A percentile compares a stretch with the other conserved stretches of the same genome.
These are phyloP conservation scores for Delphinapterus leucas DNA, from an alignment of 2,113 vertebrate species.

Conservation along the genomic window DNA sequence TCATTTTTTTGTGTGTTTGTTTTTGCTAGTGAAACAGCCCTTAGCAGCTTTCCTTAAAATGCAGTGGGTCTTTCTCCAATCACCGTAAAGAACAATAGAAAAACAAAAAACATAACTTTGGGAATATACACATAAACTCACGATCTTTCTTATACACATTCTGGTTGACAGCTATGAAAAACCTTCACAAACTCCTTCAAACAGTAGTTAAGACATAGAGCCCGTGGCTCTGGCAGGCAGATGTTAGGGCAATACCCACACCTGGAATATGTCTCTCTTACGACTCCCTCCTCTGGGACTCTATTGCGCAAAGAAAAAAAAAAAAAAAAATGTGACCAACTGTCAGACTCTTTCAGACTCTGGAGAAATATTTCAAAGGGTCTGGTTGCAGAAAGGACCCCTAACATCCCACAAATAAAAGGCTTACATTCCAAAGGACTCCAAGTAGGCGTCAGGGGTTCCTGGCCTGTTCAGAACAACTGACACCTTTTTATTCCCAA, in stretches of 20 bases:
- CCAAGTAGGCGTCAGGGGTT: background rate
- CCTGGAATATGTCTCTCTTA: background rate
- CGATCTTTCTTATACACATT: background rate
- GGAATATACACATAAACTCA: background rate
- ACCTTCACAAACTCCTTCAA: background rate
- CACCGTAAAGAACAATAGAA: background rate
- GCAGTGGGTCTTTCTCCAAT: background rate
- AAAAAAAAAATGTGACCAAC: background rate
- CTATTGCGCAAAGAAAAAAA: background rate
- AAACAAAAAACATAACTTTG: background rate
- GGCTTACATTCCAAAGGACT: background rate
- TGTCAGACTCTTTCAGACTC: conserved; percentile 17
- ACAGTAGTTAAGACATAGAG: background rate
- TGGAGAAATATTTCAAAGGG: background rate
- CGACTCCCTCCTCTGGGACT: background rate
- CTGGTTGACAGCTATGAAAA: background rate
- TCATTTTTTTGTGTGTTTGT: background rate
- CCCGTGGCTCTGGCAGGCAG: background rate
- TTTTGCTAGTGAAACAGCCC: background rate
- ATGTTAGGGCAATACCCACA: background rate
- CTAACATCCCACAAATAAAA: background rate
- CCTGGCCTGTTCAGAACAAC: background rate
- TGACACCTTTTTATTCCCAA: background rate
- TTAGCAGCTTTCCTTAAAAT: conserved; percentile 20
- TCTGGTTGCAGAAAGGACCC: background rate